These are phyloP conservation scores for Haemorhous mexicanus DNA, from an alignment of 2,113 vertebrate genomes.

Conservation along the genomic window DNA sequence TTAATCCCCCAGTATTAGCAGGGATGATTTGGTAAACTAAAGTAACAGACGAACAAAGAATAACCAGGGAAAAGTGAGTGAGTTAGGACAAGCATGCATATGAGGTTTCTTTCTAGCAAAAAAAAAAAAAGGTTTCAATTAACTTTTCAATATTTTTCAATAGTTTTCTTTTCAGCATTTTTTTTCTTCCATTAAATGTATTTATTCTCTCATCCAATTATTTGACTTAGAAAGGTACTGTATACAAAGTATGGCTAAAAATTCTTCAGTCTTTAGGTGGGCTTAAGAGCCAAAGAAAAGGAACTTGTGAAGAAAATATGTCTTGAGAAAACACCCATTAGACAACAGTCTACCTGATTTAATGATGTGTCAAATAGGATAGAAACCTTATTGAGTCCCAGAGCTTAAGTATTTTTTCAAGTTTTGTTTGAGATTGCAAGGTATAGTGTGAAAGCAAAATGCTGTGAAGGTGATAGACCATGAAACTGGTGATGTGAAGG, in stretches of 20 bases:
- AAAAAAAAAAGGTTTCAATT: neutral
- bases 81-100: neutral
- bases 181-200: neutral
- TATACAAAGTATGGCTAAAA: neutral
- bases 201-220: neutral
- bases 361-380: neutral
- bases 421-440: slow-evolving; percentile 3
- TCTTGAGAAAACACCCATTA: neutral
- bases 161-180: neutral
- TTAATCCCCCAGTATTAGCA: neutral
- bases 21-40: neutral
- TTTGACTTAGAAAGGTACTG: neutral
- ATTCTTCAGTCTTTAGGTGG: neutral
- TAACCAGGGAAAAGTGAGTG: neutral
- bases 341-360: neutral
- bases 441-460: neutral
- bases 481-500: slow-evolving; percentile 3
- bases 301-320: neutral
- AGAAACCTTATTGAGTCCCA: neutral
- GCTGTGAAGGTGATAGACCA: neutral
- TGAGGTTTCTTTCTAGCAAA: neutral
- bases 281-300: neutral
- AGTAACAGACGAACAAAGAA: neutral
- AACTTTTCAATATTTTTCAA: neutral
- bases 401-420: neutral